phyloP scores from a whole-genome alignment of 2,113 vertebrate genomes.

The Hystrix brachyura region DNA sequence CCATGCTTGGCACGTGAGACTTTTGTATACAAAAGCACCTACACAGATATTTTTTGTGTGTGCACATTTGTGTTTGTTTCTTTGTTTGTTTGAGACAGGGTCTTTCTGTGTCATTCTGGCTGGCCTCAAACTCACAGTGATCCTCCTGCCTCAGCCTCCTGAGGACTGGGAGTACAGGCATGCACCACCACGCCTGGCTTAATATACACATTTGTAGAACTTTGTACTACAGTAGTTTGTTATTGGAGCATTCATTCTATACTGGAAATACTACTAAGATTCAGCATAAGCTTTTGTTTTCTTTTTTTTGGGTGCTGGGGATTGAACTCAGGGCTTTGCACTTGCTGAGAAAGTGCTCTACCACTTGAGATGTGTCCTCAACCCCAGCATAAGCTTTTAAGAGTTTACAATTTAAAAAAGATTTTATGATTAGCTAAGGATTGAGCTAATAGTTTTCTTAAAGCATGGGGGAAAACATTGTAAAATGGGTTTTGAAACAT shows the following conservation, averaged over 20 bases:
- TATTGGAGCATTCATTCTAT: background rate
- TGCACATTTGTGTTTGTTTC: background rate
- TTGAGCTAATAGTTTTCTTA: slow-evolving; percentile 22
- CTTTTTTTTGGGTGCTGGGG: too few relatives aligned
- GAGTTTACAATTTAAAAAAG: background rate
- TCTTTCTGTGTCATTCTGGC: background rate
- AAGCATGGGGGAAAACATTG: background rate
- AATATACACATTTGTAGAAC: background rate
- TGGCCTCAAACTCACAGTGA: background rate
- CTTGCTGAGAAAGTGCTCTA: too few relatives aligned
- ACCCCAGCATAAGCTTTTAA: background rate
- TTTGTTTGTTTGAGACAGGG: background rate
- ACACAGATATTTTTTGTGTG: background rate
- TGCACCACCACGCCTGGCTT: background rate
- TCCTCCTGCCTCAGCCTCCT: background rate
- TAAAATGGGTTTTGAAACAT: background rate
- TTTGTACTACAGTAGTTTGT: background rate
- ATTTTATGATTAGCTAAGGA: background rate
- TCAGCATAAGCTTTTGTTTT: background rate
- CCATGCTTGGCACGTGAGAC: background rate
- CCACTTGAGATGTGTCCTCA: too few relatives aligned
- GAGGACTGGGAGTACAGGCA: background rate
- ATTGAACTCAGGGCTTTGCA: too few relatives aligned
- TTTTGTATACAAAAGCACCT: background rate
- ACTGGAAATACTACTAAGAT: background rate